Evolutionary conservation across 1,140 invertebrate genomes (phyloP).

Genomic region (Cotesia typhae): DNA sequence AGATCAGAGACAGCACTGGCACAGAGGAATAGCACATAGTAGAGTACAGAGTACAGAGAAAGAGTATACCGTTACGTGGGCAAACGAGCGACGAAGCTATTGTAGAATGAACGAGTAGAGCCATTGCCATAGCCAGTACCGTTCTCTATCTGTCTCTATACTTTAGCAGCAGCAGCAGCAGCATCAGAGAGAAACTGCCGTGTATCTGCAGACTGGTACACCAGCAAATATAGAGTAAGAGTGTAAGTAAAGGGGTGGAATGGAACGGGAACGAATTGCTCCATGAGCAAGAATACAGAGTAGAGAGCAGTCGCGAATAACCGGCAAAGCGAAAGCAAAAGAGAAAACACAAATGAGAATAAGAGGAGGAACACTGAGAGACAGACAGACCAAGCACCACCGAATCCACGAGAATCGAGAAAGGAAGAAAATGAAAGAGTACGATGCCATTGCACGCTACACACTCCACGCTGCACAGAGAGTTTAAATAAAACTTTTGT

Average conservation of each 20-base stretch:
- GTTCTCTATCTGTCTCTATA: no score
- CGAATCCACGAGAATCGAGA: no score
- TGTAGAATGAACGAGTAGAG: constrained; percentile 15
- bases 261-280: neutral
- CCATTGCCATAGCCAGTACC: constrained; percentile 1
- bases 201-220: neutral
- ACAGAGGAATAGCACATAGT: neutral
- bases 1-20: constrained; percentile 20
- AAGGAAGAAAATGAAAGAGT: no score
- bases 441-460: no score
- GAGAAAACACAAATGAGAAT: neutral
- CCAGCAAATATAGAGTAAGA: neutral
- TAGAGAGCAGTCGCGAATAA: constrained; percentile 5
- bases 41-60: neutral
- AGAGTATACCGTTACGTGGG: constrained; percentile 21
- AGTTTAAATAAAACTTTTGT: no score
- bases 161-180: neutral
- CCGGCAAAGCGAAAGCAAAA: neutral
- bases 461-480: no score
- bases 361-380: neutral
- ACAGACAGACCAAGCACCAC: neutral
- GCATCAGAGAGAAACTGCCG: neutral
- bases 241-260: no score
- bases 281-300: constrained; percentile 7
- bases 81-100: constrained; percentile 23